A percentile compares a stretch with the other conserved stretches of the same genome.
Conservation (phyloP, 2,888 invertebrate species). For the Athalia cordata region DNA sequence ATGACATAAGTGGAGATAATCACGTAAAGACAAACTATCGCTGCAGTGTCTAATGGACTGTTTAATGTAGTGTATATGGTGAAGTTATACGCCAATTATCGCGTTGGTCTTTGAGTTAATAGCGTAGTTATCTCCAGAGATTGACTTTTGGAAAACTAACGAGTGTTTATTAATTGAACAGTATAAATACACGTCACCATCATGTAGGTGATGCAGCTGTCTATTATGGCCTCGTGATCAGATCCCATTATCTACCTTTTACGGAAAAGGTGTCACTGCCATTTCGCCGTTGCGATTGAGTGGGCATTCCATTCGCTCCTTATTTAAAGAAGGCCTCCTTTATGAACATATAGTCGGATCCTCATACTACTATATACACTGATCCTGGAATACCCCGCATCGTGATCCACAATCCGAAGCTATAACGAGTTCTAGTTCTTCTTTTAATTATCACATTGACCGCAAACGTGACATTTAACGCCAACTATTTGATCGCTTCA, state of each 20-base stretch:
- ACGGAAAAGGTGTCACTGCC: slow-evolving; percentile 40
- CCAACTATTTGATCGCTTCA: not conserved
- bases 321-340: slow-evolving; percentile 22
- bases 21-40: too few species aligned
- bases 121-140: too few species aligned
- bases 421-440: not conserved
- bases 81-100: too few species aligned
- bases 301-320: slow-evolving; percentile 28
- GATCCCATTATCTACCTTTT: slow-evolving; percentile 21
- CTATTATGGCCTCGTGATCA: slow-evolving; percentile 6
- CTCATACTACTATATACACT: not conserved
- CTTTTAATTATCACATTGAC: slow-evolving; percentile 8
- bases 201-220: slow-evolving; percentile 12
- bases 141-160: slow-evolving; percentile 11
- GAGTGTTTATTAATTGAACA: slow-evolving; percentile 27
- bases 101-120: too few species aligned
- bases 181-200: not conserved
- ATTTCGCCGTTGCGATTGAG: slow-evolving; percentile 21
- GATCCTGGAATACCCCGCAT: not conserved
- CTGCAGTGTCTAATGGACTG: too few species aligned
- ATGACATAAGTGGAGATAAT: too few species aligned
- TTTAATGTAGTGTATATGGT: too few species aligned
- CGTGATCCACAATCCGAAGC: not conserved
- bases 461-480: not conserved
- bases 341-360: not conserved